Evolutionary conservation across 2,888 invertebrate genomes (phyloP), one percentile per base, ranked within the genome.

Genomic region (Ormyrus rosae): DNA sequence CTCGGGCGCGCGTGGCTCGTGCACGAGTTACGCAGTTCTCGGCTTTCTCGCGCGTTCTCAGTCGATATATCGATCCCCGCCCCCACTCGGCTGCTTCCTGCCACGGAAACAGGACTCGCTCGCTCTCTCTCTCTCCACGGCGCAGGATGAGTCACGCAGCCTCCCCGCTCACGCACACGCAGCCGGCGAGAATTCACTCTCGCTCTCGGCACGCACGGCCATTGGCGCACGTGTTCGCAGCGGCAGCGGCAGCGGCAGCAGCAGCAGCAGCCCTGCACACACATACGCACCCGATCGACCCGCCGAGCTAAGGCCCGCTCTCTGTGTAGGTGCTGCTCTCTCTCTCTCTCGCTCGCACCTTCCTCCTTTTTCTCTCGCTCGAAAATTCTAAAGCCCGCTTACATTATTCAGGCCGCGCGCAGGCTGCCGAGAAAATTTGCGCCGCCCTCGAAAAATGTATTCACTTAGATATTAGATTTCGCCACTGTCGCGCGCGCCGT

Each of bases 161-260:
- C 87, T 90, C 90, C 88, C 89, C 89, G 86, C 78, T 91, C 92
- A 58, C 91, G 90, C 85, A 92, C 92, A 92, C 92, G 92, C 88
- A 78, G 67, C 84, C 80, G 81, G 73, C 72, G 9, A 8, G 58
- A 72, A 73, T 75, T 74, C 80, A 51, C 71, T 79, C 69, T 79
- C 74, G 63, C 79, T 79, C 68, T 74, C 60, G 19, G 71, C 82
- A 82, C 83, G 83, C 83, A 83, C 84, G 64, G 81, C 84, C 82
- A 85, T 84, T 84, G 85, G 83, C 84, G 83, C 84, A 83, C 84
- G 84, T 83, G 82, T 83, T 80, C 69, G 55, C 80, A 84, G 34
- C 13, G 50, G 56, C 56, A 64, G 64, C n/a, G 8, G 19, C 19
- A 48, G 13, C 70, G 7, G 10, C 10, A 45, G 69, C 58, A 48